phyloP scores from a whole-genome alignment of 2,797 vertebrate species.

The Ctenochaetus hawaiiensis region DNA sequence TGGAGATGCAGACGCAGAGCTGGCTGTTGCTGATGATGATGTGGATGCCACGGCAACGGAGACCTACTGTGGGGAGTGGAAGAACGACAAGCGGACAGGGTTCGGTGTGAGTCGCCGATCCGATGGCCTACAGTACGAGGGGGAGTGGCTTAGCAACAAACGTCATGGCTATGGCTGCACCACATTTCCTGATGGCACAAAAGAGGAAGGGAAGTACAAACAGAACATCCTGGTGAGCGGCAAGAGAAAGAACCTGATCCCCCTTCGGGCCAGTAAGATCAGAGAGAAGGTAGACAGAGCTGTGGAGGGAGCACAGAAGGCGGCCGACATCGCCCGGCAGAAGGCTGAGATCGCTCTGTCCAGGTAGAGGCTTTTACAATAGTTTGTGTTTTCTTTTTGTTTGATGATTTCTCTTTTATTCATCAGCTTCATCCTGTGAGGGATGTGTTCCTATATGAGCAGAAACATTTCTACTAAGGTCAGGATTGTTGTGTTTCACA shows the following conservation, averaged over 20 bases:
- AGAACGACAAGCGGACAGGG: constrained; percentile 95
- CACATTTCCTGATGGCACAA: constrained; percentile 95
- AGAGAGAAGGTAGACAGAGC: constrained; percentile 98
- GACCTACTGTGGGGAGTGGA: constrained; percentile 97
- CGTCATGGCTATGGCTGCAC: constrained; percentile 98
- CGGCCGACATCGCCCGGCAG: constrained; percentile 92
- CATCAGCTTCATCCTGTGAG: not conserved
- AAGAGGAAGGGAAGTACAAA: constrained; percentile 99
- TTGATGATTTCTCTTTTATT: not conserved
- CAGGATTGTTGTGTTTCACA: not conserved
- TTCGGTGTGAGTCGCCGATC: constrained; percentile 95
- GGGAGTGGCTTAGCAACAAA: constrained; percentile 97
- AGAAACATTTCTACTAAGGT: not conserved
- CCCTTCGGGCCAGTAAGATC: constrained; percentile 96
- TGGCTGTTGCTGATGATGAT: constrained; percentile 92
- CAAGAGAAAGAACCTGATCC: constrained; percentile 98
- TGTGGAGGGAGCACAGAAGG: constrained; percentile 92
- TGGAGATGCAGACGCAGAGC: constrained; percentile 93
- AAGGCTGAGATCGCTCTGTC: constrained; percentile 95
- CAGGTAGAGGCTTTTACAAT: constrained; percentile 83
- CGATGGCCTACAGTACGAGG: constrained; percentile 95
- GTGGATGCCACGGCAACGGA: constrained; percentile 97
- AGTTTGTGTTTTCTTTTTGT: constrained; percentile 3
- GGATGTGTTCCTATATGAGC: not conserved
- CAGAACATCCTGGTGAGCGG: constrained; percentile 96